phyloP scores from a whole-genome alignment of 2,888 invertebrate species.

The Clusia tigrina region DNA sequence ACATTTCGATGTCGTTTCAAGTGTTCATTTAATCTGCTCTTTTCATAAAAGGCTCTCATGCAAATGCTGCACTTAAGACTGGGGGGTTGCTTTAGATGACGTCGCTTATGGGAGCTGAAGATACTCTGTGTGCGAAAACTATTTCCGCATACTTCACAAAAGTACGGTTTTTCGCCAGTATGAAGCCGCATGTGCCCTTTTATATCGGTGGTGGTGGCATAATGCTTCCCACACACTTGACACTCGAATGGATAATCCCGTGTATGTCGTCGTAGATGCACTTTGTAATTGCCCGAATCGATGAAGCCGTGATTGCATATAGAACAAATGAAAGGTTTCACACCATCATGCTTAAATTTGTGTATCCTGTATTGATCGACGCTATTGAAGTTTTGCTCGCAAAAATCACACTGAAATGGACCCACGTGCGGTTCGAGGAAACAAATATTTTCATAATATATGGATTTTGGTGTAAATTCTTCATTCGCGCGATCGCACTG shows the following conservation, averaged over 20 bases:
- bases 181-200: constrained; percentile 52
- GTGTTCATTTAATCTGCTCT: constrained; percentile 53
- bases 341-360: constrained; percentile 35
- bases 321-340: constrained; percentile 36
- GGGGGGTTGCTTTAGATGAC: constrained; percentile 32
- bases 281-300: constrained; percentile 51
- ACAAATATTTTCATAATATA: constrained; percentile 48
- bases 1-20: constrained; percentile 51
- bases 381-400: constrained; percentile 37
- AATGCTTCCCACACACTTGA: constrained; percentile 47
- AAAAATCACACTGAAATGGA: constrained; percentile 49
- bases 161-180: constrained; percentile 56
- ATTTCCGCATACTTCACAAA: constrained; percentile 56
- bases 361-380: constrained; percentile 37
- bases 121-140: constrained; percentile 49
- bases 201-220: constrained; percentile 52
- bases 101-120: constrained; percentile 51
- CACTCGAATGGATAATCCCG: constrained; percentile 51
- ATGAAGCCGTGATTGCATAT: constrained; percentile 48
- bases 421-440: constrained; percentile 49
- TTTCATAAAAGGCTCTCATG: constrained; percentile 52
- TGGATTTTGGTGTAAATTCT: neutral
- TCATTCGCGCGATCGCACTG: constrained; percentile 35
- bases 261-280: constrained; percentile 54
- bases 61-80: constrained; percentile 47